Percentiles rank a stretch among this genome's conserved stretches.
phyloP scores from a whole-genome alignment of 1,140 invertebrate species.

The Drosophila tristis region DNA sequence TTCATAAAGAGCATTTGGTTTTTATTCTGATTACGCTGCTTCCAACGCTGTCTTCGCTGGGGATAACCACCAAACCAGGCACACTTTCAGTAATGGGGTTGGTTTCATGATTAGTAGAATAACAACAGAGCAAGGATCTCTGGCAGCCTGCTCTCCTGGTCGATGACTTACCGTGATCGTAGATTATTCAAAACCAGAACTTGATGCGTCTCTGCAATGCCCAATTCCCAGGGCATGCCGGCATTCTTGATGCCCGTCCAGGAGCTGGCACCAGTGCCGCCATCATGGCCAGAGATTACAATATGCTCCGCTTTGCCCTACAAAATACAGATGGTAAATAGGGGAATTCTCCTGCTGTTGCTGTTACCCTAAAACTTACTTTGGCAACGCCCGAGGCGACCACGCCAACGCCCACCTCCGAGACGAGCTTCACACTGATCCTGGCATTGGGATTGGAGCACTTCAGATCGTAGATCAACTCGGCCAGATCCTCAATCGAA shows the following conservation, averaged over 20 bases:
- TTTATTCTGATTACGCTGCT: slow-evolving; percentile 10
- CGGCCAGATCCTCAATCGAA: slow-evolving; percentile 99
- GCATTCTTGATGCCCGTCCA: slow-evolving; percentile 99
- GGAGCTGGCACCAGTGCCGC: slow-evolving; percentile 98
- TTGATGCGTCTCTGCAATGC: slow-evolving; percentile 99
- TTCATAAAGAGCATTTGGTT: too few relatives aligned
- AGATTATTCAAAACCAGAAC: slow-evolving; percentile 97
- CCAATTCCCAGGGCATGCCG: slow-evolving; percentile 98
- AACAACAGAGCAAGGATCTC: slow-evolving; percentile 60
- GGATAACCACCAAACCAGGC: slow-evolving; percentile 72
- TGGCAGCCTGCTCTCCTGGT: slow-evolving; percentile 45
- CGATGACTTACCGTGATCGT: slow-evolving; percentile 88
- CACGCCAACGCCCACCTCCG: slow-evolving; percentile 99
- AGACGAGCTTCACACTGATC: slow-evolving; percentile 99
- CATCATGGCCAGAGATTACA: slow-evolving; percentile 99
- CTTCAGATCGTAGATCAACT: slow-evolving; percentile 99
- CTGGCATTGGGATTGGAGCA: slow-evolving; percentile 97
- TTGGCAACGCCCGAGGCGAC: slow-evolving; percentile 99
- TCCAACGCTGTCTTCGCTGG: slow-evolving; percentile 76
- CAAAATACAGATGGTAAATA: background rate
- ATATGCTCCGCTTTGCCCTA: slow-evolving; percentile 99
- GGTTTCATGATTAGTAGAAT: slow-evolving; percentile 71
- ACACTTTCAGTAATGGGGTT: slow-evolving; percentile 76
- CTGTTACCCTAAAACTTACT: slow-evolving; percentile 84
- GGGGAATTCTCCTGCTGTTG: too few relatives aligned